A percentile compares a stretch with the other conserved stretches of the same genome.
Conservation (phyloP, 2,888 invertebrate species). For the Ditylenchus weischeri region DNA sequence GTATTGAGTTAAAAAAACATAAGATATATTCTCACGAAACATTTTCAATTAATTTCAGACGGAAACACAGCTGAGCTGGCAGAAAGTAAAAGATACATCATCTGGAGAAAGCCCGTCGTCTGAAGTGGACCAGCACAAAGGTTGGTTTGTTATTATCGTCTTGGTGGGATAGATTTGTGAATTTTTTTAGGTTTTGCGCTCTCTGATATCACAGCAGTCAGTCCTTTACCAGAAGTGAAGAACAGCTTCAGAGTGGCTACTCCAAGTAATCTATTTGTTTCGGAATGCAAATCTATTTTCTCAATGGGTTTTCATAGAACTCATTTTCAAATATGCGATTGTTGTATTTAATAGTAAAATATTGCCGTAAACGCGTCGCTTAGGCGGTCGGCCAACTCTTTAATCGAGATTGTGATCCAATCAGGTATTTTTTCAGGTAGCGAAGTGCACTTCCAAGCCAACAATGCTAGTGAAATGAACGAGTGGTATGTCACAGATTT, state of each 20-base stretch:
- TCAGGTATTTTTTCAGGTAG: no score
- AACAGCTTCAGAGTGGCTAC: slow-evolving; percentile 43
- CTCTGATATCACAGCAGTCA: slow-evolving; percentile 40
- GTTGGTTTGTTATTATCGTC: no score
- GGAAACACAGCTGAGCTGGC: slow-evolving; percentile 45
- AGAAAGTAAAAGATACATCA: slow-evolving; percentile 40
- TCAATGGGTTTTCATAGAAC: no score
- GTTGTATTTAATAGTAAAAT: no score
- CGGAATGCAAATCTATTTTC: no score
- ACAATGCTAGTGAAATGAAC: slow-evolving; percentile 42
- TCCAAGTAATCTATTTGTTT: slow-evolving; percentile 12
- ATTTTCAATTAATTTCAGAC: slow-evolving; percentile 1
- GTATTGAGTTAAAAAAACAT: no score
- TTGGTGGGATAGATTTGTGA: no score
- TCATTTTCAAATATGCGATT: no score
- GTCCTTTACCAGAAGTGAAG: slow-evolving; percentile 39
- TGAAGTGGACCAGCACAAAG: slow-evolving; percentile 5
- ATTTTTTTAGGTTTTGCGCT: slow-evolving; percentile 24
- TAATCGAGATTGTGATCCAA: no score
- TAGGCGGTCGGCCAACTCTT: no score
- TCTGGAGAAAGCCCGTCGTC: neutral
- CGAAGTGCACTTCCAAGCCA: slow-evolving; percentile 51
- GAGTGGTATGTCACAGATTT: slow-evolving; percentile 43
- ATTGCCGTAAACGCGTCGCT: no score
- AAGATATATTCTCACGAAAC: no score